Evolutionary conservation across 2,113 vertebrate genomes (phyloP).

Genomic region (Centropus unirufus): DNA sequence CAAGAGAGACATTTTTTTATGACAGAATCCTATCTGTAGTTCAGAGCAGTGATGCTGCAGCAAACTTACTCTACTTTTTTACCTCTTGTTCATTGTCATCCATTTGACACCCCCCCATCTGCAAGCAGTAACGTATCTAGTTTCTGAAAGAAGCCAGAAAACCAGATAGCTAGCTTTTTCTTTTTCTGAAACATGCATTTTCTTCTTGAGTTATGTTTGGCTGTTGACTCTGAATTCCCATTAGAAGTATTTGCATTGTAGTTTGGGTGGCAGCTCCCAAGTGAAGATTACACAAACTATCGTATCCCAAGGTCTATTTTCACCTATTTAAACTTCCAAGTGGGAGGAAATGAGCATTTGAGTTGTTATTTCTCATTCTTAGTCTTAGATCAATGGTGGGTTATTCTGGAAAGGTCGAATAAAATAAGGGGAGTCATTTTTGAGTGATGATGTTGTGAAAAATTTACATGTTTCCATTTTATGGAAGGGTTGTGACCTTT

Average conservation of each 20-base stretch:
- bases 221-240: not conserved
- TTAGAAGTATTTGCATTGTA: not conserved
- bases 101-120: not conserved
- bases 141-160: not conserved
- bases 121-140: not conserved
- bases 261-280: not conserved
- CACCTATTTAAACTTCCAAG: not conserved
- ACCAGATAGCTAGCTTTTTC: not conserved
- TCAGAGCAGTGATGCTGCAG: not conserved
- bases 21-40: not conserved
- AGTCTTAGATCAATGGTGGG: not conserved
- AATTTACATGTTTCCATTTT: conserved; percentile 50
- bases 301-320: not conserved
- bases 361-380: not conserved
- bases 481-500: not conserved
- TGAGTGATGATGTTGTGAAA: conserved; percentile 31
- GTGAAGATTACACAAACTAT: not conserved
- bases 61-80: not conserved
- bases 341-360: not conserved
- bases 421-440: conserved; percentile 28
- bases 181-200: not conserved
- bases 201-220: not conserved
- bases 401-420: not conserved
- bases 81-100: not conserved
- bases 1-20: not conserved